Percentiles rank a stretch among this genome's conserved stretches.
Evolutionary conservation across 2,888 invertebrate genomes (phyloP).

Genomic region (Oscheius sp.): DNA sequence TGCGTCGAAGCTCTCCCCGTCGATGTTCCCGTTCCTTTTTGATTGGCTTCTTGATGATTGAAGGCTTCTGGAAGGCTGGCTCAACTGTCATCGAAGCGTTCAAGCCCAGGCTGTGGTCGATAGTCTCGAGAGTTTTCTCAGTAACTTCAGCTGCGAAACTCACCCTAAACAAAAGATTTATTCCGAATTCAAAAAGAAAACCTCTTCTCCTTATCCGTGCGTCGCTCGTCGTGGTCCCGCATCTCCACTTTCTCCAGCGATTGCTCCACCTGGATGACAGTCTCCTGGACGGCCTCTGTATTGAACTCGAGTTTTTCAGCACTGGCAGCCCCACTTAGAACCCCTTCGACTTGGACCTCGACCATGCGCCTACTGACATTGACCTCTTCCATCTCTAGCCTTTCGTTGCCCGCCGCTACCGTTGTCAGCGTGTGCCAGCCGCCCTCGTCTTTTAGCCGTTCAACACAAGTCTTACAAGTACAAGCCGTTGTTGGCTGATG

Average conservation of each 20-base stretch:
- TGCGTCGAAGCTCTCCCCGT: constrained; percentile 61
- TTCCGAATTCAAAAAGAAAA: not conserved
- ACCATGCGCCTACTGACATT: constrained; percentile 46
- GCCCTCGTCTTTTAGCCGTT: constrained; percentile 37
- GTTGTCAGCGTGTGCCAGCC: constrained; percentile 20
- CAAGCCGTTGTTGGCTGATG: constrained; percentile 54
- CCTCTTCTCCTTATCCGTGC: constrained; percentile 51
- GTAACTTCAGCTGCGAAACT: constrained; percentile 68
- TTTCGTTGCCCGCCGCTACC: constrained; percentile 36
- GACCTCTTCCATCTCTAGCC: constrained; percentile 40
- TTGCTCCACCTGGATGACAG: constrained; percentile 48
- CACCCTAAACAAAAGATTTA: constrained; percentile 62
- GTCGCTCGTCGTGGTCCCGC: constrained; percentile 35
- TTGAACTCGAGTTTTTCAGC: constrained; percentile 52
- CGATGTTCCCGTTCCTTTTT: constrained; percentile 65
- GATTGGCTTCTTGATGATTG: constrained; percentile 69
- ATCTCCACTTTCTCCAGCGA: constrained; percentile 40
- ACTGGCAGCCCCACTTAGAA: constrained; percentile 51
- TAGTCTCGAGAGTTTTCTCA: constrained; percentile 63
- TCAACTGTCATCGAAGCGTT: constrained; percentile 55
- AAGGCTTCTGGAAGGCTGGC: constrained; percentile 64
- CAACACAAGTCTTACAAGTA: constrained; percentile 41
- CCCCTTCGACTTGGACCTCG: constrained; percentile 59
- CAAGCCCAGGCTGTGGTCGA: constrained; percentile 48
- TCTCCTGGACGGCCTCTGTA: constrained; percentile 56